Evolutionary conservation across 2,888 invertebrate genomes (phyloP), one percentile per base, ranked within the genome.

Genomic region (Reticulitermes lucifugus): DNA sequence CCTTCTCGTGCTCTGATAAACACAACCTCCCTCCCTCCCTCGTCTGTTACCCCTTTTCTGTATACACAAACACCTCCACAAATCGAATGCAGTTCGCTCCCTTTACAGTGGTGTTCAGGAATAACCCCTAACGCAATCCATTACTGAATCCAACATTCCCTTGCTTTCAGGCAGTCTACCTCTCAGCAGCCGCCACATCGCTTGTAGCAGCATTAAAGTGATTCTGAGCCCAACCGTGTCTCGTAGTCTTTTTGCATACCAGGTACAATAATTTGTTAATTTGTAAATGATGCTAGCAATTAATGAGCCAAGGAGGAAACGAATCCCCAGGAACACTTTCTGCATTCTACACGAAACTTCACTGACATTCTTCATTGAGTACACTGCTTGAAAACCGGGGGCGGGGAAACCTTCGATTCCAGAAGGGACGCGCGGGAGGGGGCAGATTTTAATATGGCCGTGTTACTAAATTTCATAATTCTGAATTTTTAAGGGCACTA

Each of bases 61-160:
- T 80, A 80, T 35, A 7, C 60, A 60, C 80, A 80, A 80, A 80
- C 80, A 80, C 80, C 80, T 80, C 80, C 80, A 80, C 80, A 80
- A 80, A 80, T 80, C 80, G 80, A 80, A 80, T 80, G 80, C 60
- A 35, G 80, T 80, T 80, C 80, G 60, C 60, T 55, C 60, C 59
- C 80, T 60, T 55, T 60, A 35, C 80, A 29, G 59, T 80, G 35
- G 60, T 60, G 59, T 60, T 73, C 21, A 18, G 65, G 41, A 73
- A 3, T 73, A 73, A 59, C 59, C 80, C 60, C 80, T 60, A 80
- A 60, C 80, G 80, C 80, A 80, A 80, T 80, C 80, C 80, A 80
- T 80, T 80, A 80, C 79, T 43, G 60, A 80, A 51, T 41, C 80
- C 12, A n/a, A 35, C 60, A 60, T 18, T 41, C 73, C 73, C 41